Conservation (phyloP, 2,888 invertebrate species). For the Merodon equestris region DNA sequence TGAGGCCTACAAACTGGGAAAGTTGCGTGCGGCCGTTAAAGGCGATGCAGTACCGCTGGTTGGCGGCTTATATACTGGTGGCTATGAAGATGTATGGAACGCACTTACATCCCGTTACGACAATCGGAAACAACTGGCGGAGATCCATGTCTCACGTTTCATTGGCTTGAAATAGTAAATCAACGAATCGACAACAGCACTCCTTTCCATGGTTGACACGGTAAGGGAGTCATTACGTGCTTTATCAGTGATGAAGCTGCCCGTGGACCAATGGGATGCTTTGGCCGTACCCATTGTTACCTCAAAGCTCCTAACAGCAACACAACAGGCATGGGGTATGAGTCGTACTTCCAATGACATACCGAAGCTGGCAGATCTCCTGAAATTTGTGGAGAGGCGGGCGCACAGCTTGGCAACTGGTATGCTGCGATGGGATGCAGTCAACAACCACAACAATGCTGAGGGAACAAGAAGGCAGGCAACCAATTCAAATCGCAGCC, state of each 20-base stretch:
- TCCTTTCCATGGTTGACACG: constrained; percentile 33
- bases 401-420: constrained; percentile 40
- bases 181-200: constrained; percentile 20
- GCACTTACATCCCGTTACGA: constrained; percentile 38
- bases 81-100: constrained; percentile 38
- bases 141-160: constrained; percentile 46
- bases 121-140: constrained; percentile 39
- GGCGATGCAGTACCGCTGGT: too few species aligned
- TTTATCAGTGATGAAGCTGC: constrained; percentile 43
- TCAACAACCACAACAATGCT: background rate
- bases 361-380: constrained; percentile 24
- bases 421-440: constrained; percentile 6
- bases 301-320: constrained; percentile 21
- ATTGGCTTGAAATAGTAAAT: constrained; percentile 10
- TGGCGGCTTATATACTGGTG: too few species aligned
- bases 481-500: background rate
- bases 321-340: constrained; percentile 36
- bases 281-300: constrained; percentile 35
- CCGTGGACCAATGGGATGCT: constrained; percentile 45
- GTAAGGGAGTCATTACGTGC: constrained; percentile 48
- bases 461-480: too few species aligned
- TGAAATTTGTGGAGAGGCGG: constrained; percentile 28
- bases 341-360: constrained; percentile 27
- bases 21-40: too few species aligned
- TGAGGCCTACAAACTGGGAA: too few species aligned